Conservation (phyloP, 2,888 invertebrate genomes). For the Prosapia bicincta region DNA sequence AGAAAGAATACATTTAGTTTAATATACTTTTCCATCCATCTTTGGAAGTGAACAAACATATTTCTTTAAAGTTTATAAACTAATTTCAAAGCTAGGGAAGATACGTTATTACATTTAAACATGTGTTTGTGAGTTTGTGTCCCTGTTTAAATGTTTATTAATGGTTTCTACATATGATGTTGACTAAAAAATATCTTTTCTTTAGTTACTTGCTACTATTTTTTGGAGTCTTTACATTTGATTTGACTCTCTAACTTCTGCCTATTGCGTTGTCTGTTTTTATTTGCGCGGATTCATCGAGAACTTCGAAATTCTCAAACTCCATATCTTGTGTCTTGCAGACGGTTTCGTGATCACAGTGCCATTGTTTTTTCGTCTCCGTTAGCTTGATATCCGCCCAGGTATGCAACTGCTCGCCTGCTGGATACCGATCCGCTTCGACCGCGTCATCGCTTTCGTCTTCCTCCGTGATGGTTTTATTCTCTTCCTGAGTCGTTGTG, state of each 20-base stretch:
- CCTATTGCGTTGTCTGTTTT: constrained; percentile 9
- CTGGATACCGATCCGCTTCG: constrained; percentile 26
- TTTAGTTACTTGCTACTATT: too few relatives aligned
- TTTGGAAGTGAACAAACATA: too few relatives aligned
- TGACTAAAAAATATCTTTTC: too few relatives aligned
- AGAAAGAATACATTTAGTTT: too few relatives aligned
- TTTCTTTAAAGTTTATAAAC: too few relatives aligned
- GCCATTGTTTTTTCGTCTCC: constrained; percentile 97
- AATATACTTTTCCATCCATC: too few relatives aligned
- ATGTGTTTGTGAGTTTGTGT: too few relatives aligned
- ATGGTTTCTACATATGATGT: too few relatives aligned
- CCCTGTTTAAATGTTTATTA: too few relatives aligned
- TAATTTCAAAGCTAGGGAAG: too few relatives aligned
- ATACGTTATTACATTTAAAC: too few relatives aligned
- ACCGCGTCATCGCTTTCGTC: constrained; percentile 32
- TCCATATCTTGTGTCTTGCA: constrained; percentile 64
- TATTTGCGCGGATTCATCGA: constrained; percentile 30
- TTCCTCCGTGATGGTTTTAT: constrained; percentile 42
- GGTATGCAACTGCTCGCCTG: constrained; percentile 43
- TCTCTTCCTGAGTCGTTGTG: constrained; percentile 59
- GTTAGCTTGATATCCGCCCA: constrained; percentile 50
- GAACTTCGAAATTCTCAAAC: constrained; percentile 74
- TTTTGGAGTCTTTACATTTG: too few relatives aligned
- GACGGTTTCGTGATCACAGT: constrained; percentile 40
- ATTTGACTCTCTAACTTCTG: not conserved